Conservation (phyloP, 37 sponge, comb jelly and placozoan species). For the Bolinopsis microptera region DNA sequence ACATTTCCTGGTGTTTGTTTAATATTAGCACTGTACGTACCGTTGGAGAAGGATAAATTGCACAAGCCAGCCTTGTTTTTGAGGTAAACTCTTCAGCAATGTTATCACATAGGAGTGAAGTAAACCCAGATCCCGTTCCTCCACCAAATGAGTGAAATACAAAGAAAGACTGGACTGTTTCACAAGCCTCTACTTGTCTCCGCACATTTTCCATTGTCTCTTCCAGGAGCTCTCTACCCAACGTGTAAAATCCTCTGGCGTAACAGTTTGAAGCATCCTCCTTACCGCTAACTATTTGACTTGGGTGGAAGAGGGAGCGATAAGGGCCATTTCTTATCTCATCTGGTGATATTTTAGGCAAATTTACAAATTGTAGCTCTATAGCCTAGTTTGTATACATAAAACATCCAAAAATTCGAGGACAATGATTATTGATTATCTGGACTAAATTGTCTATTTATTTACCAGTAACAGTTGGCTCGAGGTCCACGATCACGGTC, state of each 20-base stretch:
- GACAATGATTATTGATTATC: too few species aligned
- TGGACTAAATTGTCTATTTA: too few species aligned
- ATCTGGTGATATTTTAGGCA: conserved; percentile 8
- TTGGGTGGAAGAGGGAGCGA: conserved; percentile 63
- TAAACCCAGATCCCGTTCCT: conserved; percentile 65
- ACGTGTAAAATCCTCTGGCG: conserved; percentile 66
- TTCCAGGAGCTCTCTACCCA: conserved; percentile 18
- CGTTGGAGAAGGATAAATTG: conserved; percentile 1
- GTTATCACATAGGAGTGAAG: conserved; percentile 22
- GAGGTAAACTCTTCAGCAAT: conserved; percentile 51
- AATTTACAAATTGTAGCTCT: neutral
- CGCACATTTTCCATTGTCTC: conserved; percentile 56
- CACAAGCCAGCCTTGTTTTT: neutral
- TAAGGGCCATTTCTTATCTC: conserved; percentile 54
- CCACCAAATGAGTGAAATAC: conserved; percentile 67
- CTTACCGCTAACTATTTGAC: conserved; percentile 52
- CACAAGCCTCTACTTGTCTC: conserved; percentile 67
- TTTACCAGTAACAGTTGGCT: conserved; percentile 67
- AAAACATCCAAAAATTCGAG: too few species aligned
- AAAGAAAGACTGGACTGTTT: conserved; percentile 58
- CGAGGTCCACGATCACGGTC: conserved; percentile 50
- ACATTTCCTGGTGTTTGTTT: too few species aligned
- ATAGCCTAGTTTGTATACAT: neutral
- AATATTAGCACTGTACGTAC: too few species aligned
- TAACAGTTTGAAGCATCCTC: conserved; percentile 68